Conservation (phyloP, 2,888 invertebrate species). For the Cantharis lateralis region DNA sequence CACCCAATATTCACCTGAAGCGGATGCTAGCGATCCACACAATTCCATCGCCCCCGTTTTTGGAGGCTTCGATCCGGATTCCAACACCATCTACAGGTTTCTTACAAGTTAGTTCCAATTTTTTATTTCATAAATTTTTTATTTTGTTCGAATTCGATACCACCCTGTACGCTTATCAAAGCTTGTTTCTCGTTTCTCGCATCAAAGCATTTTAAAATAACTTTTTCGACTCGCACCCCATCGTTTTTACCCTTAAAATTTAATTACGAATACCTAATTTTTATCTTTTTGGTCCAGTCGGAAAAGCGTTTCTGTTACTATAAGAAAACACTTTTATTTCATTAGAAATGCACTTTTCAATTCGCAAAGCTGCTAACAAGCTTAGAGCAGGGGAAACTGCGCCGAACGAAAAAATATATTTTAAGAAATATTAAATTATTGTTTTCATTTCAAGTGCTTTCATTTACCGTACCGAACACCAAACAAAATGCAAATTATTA, state of each 20-base stretch:
- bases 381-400: background rate
- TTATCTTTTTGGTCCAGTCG: background rate
- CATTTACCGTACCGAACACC: background rate
- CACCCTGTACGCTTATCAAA: background rate
- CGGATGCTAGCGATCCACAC: slow-evolving; percentile 51
- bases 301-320: background rate
- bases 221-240: background rate
- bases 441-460: background rate
- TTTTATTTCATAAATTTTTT: too few relatives aligned
- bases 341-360: background rate
- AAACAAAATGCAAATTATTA: background rate
- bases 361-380: background rate
- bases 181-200: background rate
- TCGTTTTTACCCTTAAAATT: background rate
- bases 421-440: background rate
- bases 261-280: background rate
- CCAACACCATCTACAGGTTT: slow-evolving; percentile 17
- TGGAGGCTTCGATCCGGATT: slow-evolving; percentile 41
- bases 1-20: slow-evolving; percentile 55
- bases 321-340: background rate
- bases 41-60: slow-evolving; percentile 50
- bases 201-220: background rate
- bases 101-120: slow-evolving; percentile 23
- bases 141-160: too few relatives aligned
- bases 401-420: background rate